Evolutionary conservation across 1,140 invertebrate species (phyloP).

Genomic region (Drosophila simulans): DNA sequence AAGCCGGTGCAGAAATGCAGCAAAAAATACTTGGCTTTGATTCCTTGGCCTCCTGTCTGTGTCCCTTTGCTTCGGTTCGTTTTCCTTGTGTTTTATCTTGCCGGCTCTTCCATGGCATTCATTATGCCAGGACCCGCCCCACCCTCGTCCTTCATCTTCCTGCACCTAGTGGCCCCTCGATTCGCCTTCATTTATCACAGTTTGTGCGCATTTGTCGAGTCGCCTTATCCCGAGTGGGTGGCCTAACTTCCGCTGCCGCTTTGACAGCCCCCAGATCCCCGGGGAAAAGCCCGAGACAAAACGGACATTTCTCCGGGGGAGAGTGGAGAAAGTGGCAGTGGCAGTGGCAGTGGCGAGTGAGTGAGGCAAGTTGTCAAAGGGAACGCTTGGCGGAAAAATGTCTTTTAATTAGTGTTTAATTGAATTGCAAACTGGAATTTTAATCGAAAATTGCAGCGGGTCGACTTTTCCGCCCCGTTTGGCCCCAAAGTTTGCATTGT

Average conservation of each 20-base stretch:
- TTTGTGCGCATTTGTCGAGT: conserved; percentile 67
- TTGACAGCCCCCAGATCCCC: conserved; percentile 36
- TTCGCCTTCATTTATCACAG: conserved; percentile 65
- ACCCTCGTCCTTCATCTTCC: not conserved
- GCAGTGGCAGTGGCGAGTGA: not conserved
- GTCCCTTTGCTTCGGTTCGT: conserved; percentile 32
- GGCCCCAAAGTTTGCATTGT: conserved; percentile 67
- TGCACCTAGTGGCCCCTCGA: conserved; percentile 6
- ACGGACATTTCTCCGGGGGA: not conserved
- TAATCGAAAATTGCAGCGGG: conserved; percentile 76
- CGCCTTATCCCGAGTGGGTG: conserved; percentile 61
- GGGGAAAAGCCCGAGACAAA: conserved; percentile 30
- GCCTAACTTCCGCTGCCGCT: conserved; percentile 37
- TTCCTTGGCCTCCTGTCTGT: conserved; percentile 15
- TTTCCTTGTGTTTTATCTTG: conserved; percentile 41
- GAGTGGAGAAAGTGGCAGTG: not conserved
- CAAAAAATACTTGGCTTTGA: conserved; percentile 59
- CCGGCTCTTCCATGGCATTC: conserved; percentile 43
- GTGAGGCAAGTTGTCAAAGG: conserved; percentile 57
- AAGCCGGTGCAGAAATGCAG: conserved; percentile 43
- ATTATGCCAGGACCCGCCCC: conserved; percentile 31
- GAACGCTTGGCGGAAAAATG: conserved; percentile 63
- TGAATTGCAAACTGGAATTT: conserved; percentile 80
- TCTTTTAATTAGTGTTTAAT: conserved; percentile 81
- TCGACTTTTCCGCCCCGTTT: conserved; percentile 64